Evolutionary conservation across 2,888 invertebrate species (phyloP).

Genomic region (Gastracanthus pulcherrimus): DNA sequence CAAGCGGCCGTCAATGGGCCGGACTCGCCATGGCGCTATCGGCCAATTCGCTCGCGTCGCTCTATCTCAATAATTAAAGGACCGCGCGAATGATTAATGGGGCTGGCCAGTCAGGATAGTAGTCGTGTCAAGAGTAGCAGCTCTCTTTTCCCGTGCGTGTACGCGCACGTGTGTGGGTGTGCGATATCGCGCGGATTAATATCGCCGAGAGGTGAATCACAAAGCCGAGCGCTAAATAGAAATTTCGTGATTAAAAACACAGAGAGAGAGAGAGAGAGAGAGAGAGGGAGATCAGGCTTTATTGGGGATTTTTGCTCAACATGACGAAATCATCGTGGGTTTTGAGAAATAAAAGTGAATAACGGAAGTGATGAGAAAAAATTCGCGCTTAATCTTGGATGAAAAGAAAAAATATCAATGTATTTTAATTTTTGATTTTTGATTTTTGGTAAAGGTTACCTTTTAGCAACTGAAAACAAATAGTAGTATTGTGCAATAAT

Average conservation of each 20-base stretch:
- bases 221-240: neutral
- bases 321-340: no score
- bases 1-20: slow-evolving; percentile 26
- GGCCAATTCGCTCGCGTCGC: neutral
- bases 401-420: no score
- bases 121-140: neutral
- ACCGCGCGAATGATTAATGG: slow-evolving; percentile 42
- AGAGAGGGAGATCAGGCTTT: no score
- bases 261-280: no score
- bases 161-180: neutral
- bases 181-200: slow-evolving; percentile 1
- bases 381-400: no score
- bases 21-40: slow-evolving; percentile 7
- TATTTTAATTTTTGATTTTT: no score
- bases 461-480: no score
- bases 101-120: neutral
- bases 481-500: no score
- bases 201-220: neutral
- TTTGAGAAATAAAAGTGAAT: no score
- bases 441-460: no score
- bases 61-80: slow-evolving; percentile 48
- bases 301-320: no score
- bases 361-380: no score
- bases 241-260: neutral
- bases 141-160: neutral